These are phyloP conservation scores for Uloborus diversus DNA, from an alignment of 1,140 invertebrate genomes.

Conservation along the genomic window DNA sequence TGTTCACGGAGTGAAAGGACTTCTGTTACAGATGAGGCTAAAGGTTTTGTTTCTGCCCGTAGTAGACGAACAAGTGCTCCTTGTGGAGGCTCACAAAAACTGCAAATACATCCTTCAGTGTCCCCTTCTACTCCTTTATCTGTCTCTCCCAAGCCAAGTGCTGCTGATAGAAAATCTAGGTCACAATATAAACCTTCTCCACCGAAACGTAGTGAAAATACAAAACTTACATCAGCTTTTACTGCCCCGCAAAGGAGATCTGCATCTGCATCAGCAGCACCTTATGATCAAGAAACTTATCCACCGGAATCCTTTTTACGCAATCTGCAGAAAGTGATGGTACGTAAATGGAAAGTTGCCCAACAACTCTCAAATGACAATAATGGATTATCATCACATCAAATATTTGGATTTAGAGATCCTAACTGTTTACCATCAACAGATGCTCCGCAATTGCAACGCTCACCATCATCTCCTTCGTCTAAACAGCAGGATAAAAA, in stretches of 20 bases:
- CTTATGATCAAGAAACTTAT: slow-evolving; percentile 42
- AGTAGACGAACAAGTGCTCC: slow-evolving; percentile 32
- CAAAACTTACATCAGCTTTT: slow-evolving; percentile 65
- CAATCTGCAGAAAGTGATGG: slow-evolving; percentile 89
- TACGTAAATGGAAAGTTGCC: slow-evolving; percentile 88
- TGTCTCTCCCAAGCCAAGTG: slow-evolving; percentile 17
- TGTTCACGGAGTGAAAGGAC: not conserved
- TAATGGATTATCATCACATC: slow-evolving; percentile 81
- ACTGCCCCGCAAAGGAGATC: slow-evolving; percentile 46
- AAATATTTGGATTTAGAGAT: slow-evolving; percentile 84
- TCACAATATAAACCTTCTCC: slow-evolving; percentile 59
- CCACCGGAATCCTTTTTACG: slow-evolving; percentile 85
- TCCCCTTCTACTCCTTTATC: slow-evolving; percentile 12
- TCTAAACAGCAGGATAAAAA: slow-evolving; percentile 61
- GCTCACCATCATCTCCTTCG: slow-evolving; percentile 70
- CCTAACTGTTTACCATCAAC: slow-evolving; percentile 55
- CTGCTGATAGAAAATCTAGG: slow-evolving; percentile 32
- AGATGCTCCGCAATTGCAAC: slow-evolving; percentile 15
- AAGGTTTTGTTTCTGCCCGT: not conserved
- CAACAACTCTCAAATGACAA: slow-evolving; percentile 88
- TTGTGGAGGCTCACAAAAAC: slow-evolving; percentile 70
- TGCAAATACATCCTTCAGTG: slow-evolving; percentile 60
- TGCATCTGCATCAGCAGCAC: slow-evolving; percentile 42
- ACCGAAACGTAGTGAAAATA: slow-evolving; percentile 70
- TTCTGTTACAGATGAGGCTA: slow-evolving; percentile 9